Evolutionary conservation across 2,888 invertebrate genomes (phyloP).

Genomic region (Diplazon laetatorius): DNA sequence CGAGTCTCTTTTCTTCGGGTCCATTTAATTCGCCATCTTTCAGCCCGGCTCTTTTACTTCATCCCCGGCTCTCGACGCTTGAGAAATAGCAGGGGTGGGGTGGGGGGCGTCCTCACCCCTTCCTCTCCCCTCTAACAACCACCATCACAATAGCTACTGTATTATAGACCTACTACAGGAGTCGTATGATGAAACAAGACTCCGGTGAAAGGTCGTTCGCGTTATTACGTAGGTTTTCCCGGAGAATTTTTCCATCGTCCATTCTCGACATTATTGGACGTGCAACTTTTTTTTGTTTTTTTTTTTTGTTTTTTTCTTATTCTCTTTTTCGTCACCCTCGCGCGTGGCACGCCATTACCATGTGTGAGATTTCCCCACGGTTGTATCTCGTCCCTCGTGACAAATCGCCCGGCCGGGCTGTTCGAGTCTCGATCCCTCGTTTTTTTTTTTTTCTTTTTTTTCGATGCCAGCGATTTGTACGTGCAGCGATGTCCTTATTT

Average conservation of each 20-base stretch:
- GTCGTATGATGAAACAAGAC: no score
- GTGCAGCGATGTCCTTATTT: constrained; percentile 2
- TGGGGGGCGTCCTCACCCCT: no score
- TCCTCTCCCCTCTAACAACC: no score
- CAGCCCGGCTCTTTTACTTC: constrained; percentile 22
- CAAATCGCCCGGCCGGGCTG: constrained; percentile 17
- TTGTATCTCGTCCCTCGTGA: constrained; percentile 4
- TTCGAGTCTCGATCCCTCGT: neutral
- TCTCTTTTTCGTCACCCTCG: constrained; percentile 16
- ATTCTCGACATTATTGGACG: no score
- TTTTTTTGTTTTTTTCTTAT: no score
- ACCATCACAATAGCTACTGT: no score
- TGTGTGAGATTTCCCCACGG: constrained; percentile 14
- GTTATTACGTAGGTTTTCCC: no score
- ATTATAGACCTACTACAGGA: no score
- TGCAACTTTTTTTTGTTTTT: no score
- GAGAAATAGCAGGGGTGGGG: constrained; percentile 17
- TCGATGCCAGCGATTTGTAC: constrained; percentile 13
- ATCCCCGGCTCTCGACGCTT: constrained; percentile 27
- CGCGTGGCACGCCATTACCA: neutral
- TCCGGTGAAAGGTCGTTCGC: no score
- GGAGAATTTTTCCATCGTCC: no score
- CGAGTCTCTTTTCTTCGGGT: constrained; percentile 39
- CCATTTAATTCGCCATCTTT: constrained; percentile 44
- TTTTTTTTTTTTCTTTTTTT: neutral